These are phyloP conservation scores for Nezara viridula DNA, from an alignment of 2,888 invertebrate species.

Conservation along the genomic window DNA sequence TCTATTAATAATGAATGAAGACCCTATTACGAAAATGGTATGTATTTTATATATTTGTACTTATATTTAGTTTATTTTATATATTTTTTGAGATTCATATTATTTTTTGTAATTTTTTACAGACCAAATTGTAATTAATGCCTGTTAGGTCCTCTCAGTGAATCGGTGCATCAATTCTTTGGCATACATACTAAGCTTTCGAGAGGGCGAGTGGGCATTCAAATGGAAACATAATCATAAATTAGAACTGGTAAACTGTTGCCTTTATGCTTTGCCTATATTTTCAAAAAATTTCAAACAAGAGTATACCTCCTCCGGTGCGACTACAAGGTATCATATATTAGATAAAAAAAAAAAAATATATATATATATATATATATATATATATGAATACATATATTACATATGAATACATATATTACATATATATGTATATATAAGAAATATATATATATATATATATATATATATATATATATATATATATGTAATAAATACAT, in stretches of 20 bases:
- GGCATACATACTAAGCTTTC: not conserved
- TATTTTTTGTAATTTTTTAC: constrained; percentile 25
- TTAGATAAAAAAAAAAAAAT: not conserved
- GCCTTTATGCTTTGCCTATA: constrained; percentile 29
- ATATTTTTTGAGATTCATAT: not conserved
- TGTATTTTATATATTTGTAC: not conserved
- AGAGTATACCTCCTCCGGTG: constrained; percentile 47
- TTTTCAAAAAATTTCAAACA: not conserved
- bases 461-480: too few species aligned
- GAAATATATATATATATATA: too few species aligned
- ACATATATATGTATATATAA: too few species aligned
- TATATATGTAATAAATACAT: too few species aligned
- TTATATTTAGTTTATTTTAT: not conserved
- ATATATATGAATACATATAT: too few species aligned
- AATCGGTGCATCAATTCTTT: not conserved
- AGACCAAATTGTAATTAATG: constrained; percentile 1
- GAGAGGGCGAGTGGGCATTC: not conserved
- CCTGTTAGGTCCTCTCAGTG: not conserved
- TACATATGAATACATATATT: too few species aligned
- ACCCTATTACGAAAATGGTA: not conserved
- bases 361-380: too few species aligned
- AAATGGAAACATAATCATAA: not conserved
- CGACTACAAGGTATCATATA: constrained; percentile 56
- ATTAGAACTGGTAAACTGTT: not conserved
- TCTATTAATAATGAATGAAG: not conserved